Conservation (phyloP, 2,888 invertebrate genomes). For the Liopterus haemorrhoidalis region DNA sequence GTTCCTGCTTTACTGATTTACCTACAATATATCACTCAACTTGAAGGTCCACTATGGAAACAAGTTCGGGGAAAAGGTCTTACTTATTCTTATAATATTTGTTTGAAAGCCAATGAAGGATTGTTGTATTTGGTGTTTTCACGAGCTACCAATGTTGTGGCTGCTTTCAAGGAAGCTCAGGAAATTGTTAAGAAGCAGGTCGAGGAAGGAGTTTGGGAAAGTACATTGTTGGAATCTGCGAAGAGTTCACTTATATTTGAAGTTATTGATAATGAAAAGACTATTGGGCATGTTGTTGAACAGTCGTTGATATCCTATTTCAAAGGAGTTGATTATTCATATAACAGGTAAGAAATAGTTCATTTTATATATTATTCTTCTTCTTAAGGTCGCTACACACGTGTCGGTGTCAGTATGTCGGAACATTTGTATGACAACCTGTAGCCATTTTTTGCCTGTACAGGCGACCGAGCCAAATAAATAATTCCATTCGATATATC, state of each 20-base stretch:
- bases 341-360: constrained; percentile 53
- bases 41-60: constrained; percentile 86
- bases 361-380: constrained; percentile 11
- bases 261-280: constrained; percentile 74
- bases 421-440: neutral
- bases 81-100: constrained; percentile 71
- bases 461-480: neutral
- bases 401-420: neutral
- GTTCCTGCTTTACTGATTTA: constrained; percentile 70
- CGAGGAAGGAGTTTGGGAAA: constrained; percentile 60
- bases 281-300: constrained; percentile 64
- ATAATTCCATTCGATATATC: too few relatives aligned
- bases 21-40: constrained; percentile 79
- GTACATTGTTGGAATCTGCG: constrained; percentile 72
- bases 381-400: neutral
- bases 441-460: neutral
- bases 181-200: constrained; percentile 65
- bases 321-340: constrained; percentile 58
- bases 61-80: constrained; percentile 81
- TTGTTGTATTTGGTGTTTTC: constrained; percentile 66
- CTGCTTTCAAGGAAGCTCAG: constrained; percentile 73
- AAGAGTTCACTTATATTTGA: constrained; percentile 83
- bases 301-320: constrained; percentile 71
- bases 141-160: constrained; percentile 70
- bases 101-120: constrained; percentile 60